phyloP scores from a whole-genome alignment of 1,140 invertebrate genomes.

The Lepidostoma basale region DNA sequence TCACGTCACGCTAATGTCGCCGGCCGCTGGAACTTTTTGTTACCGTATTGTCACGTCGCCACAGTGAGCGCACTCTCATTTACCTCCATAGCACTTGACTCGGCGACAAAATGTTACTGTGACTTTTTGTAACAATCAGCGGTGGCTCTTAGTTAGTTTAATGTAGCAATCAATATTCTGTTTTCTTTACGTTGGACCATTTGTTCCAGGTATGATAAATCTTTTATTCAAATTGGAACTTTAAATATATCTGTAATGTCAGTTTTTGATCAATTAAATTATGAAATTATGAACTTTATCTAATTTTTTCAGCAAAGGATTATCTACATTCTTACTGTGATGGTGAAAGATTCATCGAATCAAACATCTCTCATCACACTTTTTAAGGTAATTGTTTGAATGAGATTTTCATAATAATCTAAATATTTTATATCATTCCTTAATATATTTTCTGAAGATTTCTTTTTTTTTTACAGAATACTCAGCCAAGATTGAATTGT shows the following conservation, averaged over 20 bases:
- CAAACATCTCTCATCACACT: conserved; percentile 31
- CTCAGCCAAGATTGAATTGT: conserved; percentile 33
- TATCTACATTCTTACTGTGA: conserved; percentile 35
- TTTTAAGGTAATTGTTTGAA: conserved; percentile 32
- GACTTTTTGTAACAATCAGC: too few species aligned
- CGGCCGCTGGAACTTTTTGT: too few species aligned
- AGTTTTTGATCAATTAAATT: neutral
- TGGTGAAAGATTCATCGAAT: conserved; percentile 20
- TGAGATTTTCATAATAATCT: neutral
- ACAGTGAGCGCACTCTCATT: too few species aligned
- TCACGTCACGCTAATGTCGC: too few species aligned
- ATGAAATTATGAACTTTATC: neutral
- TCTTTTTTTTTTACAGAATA: conserved; percentile 34
- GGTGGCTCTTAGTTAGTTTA: too few species aligned
- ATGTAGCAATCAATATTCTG: too few species aligned
- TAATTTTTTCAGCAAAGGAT: conserved; percentile 39
- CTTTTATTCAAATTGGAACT: neutral
- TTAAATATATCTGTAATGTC: neutral
- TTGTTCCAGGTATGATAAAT: neutral
- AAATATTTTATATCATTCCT: conserved; percentile 7
- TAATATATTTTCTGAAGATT: neutral
- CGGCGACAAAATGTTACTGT: too few species aligned
- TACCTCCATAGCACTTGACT: too few species aligned
- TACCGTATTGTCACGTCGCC: too few species aligned
- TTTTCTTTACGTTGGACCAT: neutral